A percentile compares a stretch with the other conserved stretches of the same genome.
Evolutionary conservation across 2,888 invertebrate genomes (phyloP).

Genomic region (Cosmia pyralina): DNA sequence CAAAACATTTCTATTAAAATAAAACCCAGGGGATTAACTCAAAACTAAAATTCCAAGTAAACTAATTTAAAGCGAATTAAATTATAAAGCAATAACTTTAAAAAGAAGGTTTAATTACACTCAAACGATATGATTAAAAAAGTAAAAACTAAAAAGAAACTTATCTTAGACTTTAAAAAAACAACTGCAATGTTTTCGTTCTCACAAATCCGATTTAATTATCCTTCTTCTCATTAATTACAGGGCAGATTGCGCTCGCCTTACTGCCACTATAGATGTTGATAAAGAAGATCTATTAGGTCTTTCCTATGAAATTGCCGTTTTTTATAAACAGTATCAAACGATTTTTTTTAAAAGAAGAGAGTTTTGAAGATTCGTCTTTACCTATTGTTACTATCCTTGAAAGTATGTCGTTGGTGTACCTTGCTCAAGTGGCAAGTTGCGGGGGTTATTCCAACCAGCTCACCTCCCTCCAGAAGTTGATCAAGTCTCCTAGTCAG

Average conservation of each 20-base stretch:
- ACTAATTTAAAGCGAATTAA: slow-evolving; percentile 26
- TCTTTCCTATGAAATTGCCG: too few relatives aligned
- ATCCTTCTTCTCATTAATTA: slow-evolving; percentile 81
- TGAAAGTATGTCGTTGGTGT: too few relatives aligned
- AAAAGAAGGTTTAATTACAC: slow-evolving; percentile 34
- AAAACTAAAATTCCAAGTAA: slow-evolving; percentile 27
- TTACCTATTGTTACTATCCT: too few relatives aligned
- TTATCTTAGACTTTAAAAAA: slow-evolving; percentile 47
- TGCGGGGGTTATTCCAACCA: too few relatives aligned
- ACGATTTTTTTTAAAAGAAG: too few relatives aligned
- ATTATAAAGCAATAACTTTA: slow-evolving; percentile 21
- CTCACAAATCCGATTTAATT: slow-evolving; percentile 79
- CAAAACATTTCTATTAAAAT: slow-evolving; percentile 24
- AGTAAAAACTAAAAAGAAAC: slow-evolving; percentile 56
- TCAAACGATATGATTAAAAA: slow-evolving; percentile 27
- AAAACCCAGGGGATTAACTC: slow-evolving; percentile 10
- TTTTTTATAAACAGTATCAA: too few relatives aligned
- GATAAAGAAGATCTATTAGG: slow-evolving; percentile 1
- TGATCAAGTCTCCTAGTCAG: too few relatives aligned
- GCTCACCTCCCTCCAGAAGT: too few relatives aligned
- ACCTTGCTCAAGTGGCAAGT: too few relatives aligned
- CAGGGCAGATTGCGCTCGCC: slow-evolving; percentile 76
- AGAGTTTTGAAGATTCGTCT: too few relatives aligned
- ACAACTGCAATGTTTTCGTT: slow-evolving; percentile 63
- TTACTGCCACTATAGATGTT: slow-evolving; percentile 44